Base-by-base conservation (phyloP, 2,888 invertebrate genomes). In the Pantelozetes paolii region DNA sequence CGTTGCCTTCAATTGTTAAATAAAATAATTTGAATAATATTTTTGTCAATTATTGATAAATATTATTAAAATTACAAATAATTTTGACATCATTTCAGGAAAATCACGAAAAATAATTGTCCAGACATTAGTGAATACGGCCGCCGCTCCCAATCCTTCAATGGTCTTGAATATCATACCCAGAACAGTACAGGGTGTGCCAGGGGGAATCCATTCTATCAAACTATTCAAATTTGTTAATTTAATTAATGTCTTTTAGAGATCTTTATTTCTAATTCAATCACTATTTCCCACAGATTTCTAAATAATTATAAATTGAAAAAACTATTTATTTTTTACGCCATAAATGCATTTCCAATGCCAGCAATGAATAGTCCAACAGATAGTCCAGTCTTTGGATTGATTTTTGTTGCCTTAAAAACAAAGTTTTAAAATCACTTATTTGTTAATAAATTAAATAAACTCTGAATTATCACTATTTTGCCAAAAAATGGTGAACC, bases 1-100 rank as follows among this genome's bases (percentile, higher is more conserved):
- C 1, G 57, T 59, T 13, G 57, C 57, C 57, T 59, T 26, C 26
- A 59, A n/a, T n/a, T n/a, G n/a, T n/a, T 50, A 50, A 59, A 59
- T 59, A 59, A 59, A 9, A 59, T 3, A 54, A 26, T 26, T 54
- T 54, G n/a, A n/a, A 54, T 5, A 54, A 54, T 54, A 54, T 8
- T 23, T 23, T 23, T 23, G 9, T 18, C 3, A 11, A 54, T 8
- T 54, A 54, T 23, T 15, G 3, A 15, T 48, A 9, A 48, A 20
- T n/a, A n/a, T 48, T 3, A 48, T 9, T 48, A n/a, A 5, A 48
- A 48, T 48, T 48, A 59, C 57, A 59, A 59, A 59, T 59, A 59
- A 15, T 28, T 59, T 59, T 6, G 57, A 59, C 30, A 59, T 59
- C 15, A 28, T 26, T 28, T 59, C 30, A 1, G 57, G 57, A 28